Percentiles rank a stretch among this genome's conserved stretches.
Conservation (phyloP, 2,888 invertebrate genomes). For the Mellilla xanthometata region DNA sequence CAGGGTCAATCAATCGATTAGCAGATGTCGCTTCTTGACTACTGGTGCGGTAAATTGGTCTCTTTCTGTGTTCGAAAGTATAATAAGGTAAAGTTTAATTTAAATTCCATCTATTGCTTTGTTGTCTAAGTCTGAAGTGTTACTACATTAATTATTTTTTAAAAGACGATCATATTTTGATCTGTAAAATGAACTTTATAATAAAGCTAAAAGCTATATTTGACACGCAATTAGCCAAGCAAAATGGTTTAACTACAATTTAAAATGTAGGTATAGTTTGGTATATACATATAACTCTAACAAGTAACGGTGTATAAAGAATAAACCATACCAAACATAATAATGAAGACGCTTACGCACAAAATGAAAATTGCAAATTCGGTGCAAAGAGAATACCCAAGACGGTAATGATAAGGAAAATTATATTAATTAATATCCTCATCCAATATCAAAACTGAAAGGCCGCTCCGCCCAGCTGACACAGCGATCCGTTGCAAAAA, state of each 20-base stretch:
- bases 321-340: not conserved
- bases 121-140: too few species aligned
- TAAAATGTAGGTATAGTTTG: too few species aligned
- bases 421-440: conserved; percentile 31
- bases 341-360: not conserved
- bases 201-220: too few species aligned
- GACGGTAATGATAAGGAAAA: conserved; percentile 7
- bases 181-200: too few species aligned
- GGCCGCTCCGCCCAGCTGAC: conserved; percentile 58
- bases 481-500: conserved; percentile 61
- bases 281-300: too few species aligned
- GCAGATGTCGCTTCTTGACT: conserved; percentile 76
- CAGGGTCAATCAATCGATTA: conserved; percentile 80
- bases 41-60: conserved; percentile 76
- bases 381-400: conserved; percentile 4
- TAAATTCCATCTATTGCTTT: conserved; percentile 34
- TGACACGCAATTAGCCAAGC: too few species aligned
- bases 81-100: conserved; percentile 64
- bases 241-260: too few species aligned
- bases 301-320: not conserved
- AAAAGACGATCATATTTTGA: too few species aligned
- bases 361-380: not conserved
- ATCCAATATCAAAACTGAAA: conserved; percentile 46
- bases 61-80: conserved; percentile 51
- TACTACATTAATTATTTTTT: too few species aligned